Conservation (phyloP, 2,797 vertebrate species). For the Capromys pilorides region DNA sequence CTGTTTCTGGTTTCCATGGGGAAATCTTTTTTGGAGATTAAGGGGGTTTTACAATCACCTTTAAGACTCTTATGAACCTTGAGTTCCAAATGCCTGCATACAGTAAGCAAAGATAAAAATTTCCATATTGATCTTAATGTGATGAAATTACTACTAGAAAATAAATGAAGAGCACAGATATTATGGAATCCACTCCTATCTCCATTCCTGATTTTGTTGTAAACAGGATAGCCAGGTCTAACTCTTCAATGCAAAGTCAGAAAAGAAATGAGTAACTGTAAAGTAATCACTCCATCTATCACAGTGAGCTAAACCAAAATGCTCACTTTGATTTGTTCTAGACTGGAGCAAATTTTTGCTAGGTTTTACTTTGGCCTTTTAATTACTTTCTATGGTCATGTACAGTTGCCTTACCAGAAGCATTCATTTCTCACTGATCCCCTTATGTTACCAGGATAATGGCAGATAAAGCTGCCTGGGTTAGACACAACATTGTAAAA, state of each 20-base stretch:
- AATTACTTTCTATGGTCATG: slow-evolving; percentile 71
- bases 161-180: background rate
- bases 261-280: slow-evolving; percentile 36
- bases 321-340: slow-evolving; percentile 69
- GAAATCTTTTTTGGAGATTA: background rate
- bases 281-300: slow-evolving; percentile 44
- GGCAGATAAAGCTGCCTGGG: slow-evolving; percentile 55
- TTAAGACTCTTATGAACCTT: background rate
- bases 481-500: slow-evolving; percentile 58
- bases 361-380: slow-evolving; percentile 68
- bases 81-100: background rate
- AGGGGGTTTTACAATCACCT: background rate
- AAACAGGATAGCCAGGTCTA: background rate
- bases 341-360: slow-evolving; percentile 55
- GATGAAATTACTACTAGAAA: background rate
- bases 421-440: slow-evolving; percentile 73
- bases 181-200: background rate
- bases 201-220: background rate
- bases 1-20: background rate
- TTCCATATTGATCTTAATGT: background rate
- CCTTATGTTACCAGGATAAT: slow-evolving; percentile 57
- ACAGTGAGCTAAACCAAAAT: slow-evolving; percentile 48
- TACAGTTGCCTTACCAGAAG: slow-evolving; percentile 67
- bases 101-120: background rate
- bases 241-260: background rate